phyloP scores from a whole-genome alignment of 2,797 vertebrate species.

The Rhabdophis nuchalis region DNA sequence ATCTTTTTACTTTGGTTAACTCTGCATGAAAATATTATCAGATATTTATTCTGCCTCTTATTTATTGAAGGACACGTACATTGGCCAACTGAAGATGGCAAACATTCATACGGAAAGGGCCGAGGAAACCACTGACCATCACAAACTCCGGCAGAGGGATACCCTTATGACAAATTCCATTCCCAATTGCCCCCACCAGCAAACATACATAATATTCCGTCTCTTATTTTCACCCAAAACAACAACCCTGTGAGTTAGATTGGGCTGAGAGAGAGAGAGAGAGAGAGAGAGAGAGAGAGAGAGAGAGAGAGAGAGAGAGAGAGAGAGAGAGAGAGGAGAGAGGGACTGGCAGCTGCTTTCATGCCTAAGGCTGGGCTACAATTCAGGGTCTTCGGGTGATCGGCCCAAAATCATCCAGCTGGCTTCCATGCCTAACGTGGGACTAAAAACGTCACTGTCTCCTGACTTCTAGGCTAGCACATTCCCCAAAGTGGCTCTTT shows the following conservation, averaged over 20 bases:
- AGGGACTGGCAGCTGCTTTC: no score
- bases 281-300: no score
- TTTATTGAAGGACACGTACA: not conserved
- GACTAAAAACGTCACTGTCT: not conserved
- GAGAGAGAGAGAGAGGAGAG: no score
- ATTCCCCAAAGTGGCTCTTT: not conserved
- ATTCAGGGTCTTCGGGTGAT: not conserved
- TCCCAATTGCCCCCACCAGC: no score
- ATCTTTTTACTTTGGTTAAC: not conserved
- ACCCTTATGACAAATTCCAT: not conserved
- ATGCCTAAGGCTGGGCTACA: no score
- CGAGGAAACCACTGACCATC: not conserved
- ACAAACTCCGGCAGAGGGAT: not conserved
- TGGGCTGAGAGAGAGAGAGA: not conserved
- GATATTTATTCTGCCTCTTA: not conserved
- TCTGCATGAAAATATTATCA: not conserved
- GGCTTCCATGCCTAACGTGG: not conserved
- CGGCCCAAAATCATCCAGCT: not conserved
- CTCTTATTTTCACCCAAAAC: not conserved
- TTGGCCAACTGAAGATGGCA: not conserved
- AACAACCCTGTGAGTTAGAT: not conserved
- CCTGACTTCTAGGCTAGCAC: not conserved
- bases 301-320: no score
- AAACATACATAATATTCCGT: no score
- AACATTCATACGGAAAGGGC: not conserved